Base-by-base conservation (phyloP, 2,113 vertebrate genomes). In the Mastomys natalensis region DNA sequence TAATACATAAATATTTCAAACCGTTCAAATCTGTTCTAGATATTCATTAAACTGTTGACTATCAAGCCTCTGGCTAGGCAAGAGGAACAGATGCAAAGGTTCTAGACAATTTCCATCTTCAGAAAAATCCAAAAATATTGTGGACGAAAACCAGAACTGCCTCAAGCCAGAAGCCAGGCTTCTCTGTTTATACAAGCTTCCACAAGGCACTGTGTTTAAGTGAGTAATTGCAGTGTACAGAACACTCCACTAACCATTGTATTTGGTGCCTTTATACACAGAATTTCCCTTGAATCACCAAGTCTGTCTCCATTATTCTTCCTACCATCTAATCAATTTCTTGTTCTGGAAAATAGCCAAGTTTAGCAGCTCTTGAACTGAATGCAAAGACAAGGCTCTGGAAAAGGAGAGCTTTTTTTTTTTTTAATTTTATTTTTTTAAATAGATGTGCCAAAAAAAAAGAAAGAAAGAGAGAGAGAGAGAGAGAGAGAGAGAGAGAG, bases 331-430 rank as follows among this genome's bases (percentile, higher is more conserved):
- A 94, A 97, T 95, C 92, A 84, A 94, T 86, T 77, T 95, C 77
- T 87, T 92, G 9, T 89, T 93, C 76, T 70, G 72, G 92, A 95
- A 97, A 95, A 97, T 0, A 86, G 88, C 94, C 90, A 97, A 68
- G 24, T 97, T 92, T 77, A 97, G 94, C 53, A 92, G 84, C 26
- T 88, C 76, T 48, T 81, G 64, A 91, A 81, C 12, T 62, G 55
- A 96, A 95, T 78, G 45, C 37, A 90, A 82, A 94, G 29, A 94
- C 40, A 93, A 93, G 60, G 6, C n/a, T 93, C 76, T 73, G 11
- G 74, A 81, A 92, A 72, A 53, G 4, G 17, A 87, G 43, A 95
- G 66, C n/a, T 95, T 76, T 91, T 84, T 17, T 8, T 34, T 68
- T 34, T 2, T 72, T 8, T 80, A 15, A 9, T 29, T 66, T 31